phyloP scores from a whole-genome alignment of 2,113 vertebrate species.

The Perccottus glenii region DNA sequence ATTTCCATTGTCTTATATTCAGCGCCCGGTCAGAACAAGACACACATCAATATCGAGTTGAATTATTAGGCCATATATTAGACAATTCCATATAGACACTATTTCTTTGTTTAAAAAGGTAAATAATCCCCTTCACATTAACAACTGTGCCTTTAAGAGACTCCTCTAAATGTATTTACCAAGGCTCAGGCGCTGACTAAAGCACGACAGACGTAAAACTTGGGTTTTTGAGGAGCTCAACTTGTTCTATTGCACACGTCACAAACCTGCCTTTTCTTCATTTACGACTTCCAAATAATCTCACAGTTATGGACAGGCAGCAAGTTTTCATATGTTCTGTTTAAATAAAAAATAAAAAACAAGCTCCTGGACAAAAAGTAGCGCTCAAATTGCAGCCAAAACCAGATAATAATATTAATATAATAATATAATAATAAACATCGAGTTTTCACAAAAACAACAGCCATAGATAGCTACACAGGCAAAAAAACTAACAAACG shows the following conservation, averaged over 20 bases:
- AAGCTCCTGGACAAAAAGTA: constrained; percentile 12
- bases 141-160: too few species aligned
- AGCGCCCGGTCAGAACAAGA: constrained; percentile 20
- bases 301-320: constrained; percentile 73
- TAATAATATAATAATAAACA: constrained; percentile 59
- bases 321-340: constrained; percentile 52
- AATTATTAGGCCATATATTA: too few species aligned
- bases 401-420: constrained; percentile 53
- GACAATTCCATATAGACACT: too few species aligned
- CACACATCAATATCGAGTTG: constrained; percentile 5
- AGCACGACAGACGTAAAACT: background rate
- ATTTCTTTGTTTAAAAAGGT: too few species aligned
- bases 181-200: background rate
- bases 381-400: constrained; percentile 61
- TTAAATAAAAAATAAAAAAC: constrained; percentile 44
- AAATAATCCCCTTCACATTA: too few species aligned
- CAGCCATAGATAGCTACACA: constrained; percentile 66
- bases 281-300: constrained; percentile 48
- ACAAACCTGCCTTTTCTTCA: constrained; percentile 65
- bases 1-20: constrained; percentile 16
- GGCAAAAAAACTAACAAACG: too few species aligned
- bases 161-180: background rate
- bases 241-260: constrained; percentile 81
- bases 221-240: constrained; percentile 20
- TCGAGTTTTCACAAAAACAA: constrained; percentile 70